Evolutionary conservation across 2,888 invertebrate genomes (phyloP), one percentile per base, ranked within the genome.

Genomic region (Tetheella fluctuosa): DNA sequence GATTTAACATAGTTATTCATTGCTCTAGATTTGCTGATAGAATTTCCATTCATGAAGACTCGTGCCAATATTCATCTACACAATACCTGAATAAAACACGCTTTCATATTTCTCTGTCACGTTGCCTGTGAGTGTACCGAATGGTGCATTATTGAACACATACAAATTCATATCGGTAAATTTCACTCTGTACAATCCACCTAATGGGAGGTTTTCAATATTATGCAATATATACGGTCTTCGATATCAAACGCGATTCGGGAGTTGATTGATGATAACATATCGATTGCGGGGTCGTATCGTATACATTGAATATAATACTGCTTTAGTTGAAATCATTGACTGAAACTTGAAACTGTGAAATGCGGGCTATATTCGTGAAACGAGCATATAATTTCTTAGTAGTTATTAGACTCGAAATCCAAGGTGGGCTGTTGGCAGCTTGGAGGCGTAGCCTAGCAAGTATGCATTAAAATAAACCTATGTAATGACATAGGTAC

Each of bases 181-280:
- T 48, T 48, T 48, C 20, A 48, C 48, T 20, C 20, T 10, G 48
- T 20, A 3, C 48, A 48, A 20, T 10, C 15, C 20, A 20, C 17
- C 17, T 20, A 20, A 48, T 48, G 20, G 20, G 20, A 48, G 10
- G 20, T 48, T 20, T 20, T 48, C 48, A 48, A 48, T 48, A 48
- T 39, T n/a, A 48, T 48, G 17, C 17, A 42, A 74, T 68, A 57
- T 71, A 74, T 34, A n/a, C 70, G 55, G 69, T 65, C 70, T 74
- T 70, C 73, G 73, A 75, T 69, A 70, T 63, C 64, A 59, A 54
- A 58, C 57, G 64, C 64, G 69, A 63, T 64, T 63, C 61, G 61
- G 61, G 64, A 62, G 60, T 62, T 74, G 74, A 74, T 74, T 70
- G 72, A 76, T 75, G 72, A 76, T 68, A 48, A 48, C 48, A 65